phyloP scores from a whole-genome alignment of 2,888 invertebrate species.

The Aphrophora alni region DNA sequence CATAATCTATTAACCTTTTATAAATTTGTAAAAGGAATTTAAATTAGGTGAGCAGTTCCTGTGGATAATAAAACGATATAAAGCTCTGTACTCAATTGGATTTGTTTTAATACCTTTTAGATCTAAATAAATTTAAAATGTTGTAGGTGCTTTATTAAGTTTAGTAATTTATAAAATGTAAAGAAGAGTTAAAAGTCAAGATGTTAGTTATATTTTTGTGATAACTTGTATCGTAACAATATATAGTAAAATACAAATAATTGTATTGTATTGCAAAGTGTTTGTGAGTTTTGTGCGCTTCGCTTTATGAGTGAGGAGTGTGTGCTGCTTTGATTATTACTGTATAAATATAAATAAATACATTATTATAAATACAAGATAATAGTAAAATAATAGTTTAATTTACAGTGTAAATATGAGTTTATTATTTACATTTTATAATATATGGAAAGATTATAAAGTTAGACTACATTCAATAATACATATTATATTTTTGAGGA shows the following conservation, averaged over 20 bases:
- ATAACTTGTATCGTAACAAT: not conserved
- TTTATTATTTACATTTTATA: too few species aligned
- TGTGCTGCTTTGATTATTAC: not conserved
- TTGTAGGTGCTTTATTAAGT: slow-evolving; percentile 5
- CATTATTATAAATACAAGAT: not conserved
- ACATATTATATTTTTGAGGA: too few species aligned
- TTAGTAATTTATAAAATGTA: not conserved
- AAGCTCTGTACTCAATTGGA: not conserved
- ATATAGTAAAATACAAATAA: not conserved
- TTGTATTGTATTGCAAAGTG: not conserved
- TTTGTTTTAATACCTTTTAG: not conserved
- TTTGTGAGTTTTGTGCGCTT: not conserved
- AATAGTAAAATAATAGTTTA: not conserved
- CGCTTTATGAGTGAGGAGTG: not conserved
- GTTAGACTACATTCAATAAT: too few species aligned
- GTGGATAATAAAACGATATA: not conserved
- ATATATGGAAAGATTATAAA: too few species aligned
- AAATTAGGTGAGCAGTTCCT: slow-evolving; percentile 1
- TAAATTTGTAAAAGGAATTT: not conserved
- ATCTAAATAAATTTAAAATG: not conserved
- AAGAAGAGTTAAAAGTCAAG: not conserved
- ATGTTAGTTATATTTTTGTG: not conserved
- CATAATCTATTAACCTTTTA: too few species aligned
- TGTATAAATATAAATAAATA: not conserved
- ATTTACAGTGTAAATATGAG: not conserved